Conservation (phyloP, 2,888 invertebrate genomes). For the Atrina japonica region DNA sequence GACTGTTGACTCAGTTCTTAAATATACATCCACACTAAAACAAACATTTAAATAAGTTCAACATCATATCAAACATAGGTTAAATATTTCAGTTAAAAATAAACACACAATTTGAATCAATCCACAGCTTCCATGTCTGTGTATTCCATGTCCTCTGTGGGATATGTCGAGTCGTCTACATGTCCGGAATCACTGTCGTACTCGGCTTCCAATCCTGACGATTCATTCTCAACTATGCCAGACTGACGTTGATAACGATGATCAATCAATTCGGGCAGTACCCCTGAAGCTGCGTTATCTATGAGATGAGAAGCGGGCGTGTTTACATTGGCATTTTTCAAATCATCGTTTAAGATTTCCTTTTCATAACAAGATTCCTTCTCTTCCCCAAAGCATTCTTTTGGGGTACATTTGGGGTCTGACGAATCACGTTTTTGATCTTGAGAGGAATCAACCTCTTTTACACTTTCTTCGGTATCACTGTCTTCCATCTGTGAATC, state of each 20-base stretch:
- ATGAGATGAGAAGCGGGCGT: not conserved
- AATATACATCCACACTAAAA: too few relatives aligned
- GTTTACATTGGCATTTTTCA: not conserved
- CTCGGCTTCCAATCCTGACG: conserved; percentile 2
- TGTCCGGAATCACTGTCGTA: conserved; percentile 4
- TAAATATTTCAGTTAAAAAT: too few relatives aligned
- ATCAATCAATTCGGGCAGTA: conserved; percentile 5
- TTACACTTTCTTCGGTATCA: conserved; percentile 3
- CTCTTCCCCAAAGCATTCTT: conserved; percentile 3
- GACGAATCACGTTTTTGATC: too few relatives aligned
- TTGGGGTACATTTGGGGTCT: too few relatives aligned
- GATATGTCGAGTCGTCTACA: conserved; percentile 3
- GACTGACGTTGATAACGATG: conserved; percentile 7
- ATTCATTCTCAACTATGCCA: not conserved
- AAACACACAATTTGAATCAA: too few relatives aligned
- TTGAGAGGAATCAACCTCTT: too few relatives aligned
- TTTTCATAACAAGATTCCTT: conserved; percentile 12
- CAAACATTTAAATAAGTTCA: too few relatives aligned
- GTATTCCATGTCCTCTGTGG: conserved; percentile 49
- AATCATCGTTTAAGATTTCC: conserved; percentile 7
- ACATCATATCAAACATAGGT: too few relatives aligned
- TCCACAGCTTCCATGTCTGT: conserved; percentile 76
- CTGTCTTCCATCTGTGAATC: conserved; percentile 19
- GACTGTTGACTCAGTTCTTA: too few relatives aligned
- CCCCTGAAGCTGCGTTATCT: not conserved